phyloP scores from a whole-genome alignment of 2,113 vertebrate species.

The Apus apus region DNA sequence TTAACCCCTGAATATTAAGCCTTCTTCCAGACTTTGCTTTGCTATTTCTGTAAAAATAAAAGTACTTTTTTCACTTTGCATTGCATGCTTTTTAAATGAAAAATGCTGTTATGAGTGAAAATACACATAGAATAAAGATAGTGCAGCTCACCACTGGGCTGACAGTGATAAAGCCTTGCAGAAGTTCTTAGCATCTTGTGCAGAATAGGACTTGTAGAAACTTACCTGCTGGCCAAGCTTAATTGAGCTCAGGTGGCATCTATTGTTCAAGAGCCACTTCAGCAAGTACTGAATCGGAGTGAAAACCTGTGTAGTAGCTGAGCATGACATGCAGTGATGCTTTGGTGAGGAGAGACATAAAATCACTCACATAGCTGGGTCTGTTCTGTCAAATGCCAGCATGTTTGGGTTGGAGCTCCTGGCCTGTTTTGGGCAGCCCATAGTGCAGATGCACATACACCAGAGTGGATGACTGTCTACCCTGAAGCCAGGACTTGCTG shows the following conservation, averaged over 20 bases:
- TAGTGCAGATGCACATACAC: neutral
- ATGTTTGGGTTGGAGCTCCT: neutral
- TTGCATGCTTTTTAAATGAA: neutral
- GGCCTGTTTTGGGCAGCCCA: neutral
- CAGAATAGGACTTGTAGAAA: neutral
- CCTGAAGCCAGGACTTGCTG: neutral
- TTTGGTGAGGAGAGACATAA: neutral
- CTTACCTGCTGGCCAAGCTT: neutral
- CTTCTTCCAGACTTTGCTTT: neutral
- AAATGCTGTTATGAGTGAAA: neutral
- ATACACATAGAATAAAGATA: neutral
- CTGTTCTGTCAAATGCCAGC: neutral
- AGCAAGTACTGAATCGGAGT: neutral
- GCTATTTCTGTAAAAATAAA: neutral
- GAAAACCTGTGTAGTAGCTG: neutral
- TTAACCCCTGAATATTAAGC: neutral
- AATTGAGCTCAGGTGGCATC: neutral
- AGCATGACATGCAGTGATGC: rapidly evolving
- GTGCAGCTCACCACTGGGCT: neutral
- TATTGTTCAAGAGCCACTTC: neutral
- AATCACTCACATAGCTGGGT: neutral
- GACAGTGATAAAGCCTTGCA: neutral
- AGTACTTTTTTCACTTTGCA: neutral
- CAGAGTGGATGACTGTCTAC: neutral
- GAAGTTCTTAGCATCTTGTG: neutral